Evolutionary conservation across 2,888 invertebrate genomes (phyloP).

Genomic region (Mactromeris polynyma): DNA sequence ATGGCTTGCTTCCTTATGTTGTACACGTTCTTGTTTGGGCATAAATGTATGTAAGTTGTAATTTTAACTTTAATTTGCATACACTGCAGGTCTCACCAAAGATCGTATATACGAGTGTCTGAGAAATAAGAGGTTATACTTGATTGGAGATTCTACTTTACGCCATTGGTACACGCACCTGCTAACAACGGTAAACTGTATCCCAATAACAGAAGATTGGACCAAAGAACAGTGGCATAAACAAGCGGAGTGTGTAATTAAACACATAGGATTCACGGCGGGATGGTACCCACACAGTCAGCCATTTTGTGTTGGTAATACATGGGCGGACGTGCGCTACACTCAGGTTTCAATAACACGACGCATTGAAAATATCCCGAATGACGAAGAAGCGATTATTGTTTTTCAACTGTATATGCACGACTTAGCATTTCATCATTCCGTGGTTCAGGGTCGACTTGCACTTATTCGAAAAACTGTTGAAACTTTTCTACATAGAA

Average conservation of each 20-base stretch:
- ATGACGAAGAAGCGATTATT: conserved; percentile 29
- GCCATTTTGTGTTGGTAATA: conserved; percentile 17
- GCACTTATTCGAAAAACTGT: conserved; percentile 25
- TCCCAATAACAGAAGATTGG: conserved; percentile 27
- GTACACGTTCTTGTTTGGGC: not conserved
- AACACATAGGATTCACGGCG: conserved; percentile 19
- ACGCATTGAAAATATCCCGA: not conserved
- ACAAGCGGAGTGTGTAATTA: not conserved
- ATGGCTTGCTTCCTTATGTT: not conserved
- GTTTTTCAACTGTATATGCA: conserved; percentile 40
- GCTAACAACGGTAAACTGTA: not conserved
- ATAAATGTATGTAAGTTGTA: not conserved
- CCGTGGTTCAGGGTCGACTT: conserved; percentile 9
- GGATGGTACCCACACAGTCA: conserved; percentile 25
- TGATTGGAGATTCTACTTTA: conserved; percentile 42
- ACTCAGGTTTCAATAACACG: not conserved
- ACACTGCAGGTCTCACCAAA: not conserved
- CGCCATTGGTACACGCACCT: conserved; percentile 41
- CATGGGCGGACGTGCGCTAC: not conserved
- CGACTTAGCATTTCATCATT: conserved; percentile 33
- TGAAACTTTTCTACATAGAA: conserved; percentile 15
- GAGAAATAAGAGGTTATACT: conserved; percentile 24
- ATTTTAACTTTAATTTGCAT: not conserved
- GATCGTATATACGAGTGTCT: conserved; percentile 17
- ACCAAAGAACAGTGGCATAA: conserved; percentile 35